phyloP scores from a whole-genome alignment of 1,140 invertebrate genomes.

The Stegodyphus dumicola region DNA sequence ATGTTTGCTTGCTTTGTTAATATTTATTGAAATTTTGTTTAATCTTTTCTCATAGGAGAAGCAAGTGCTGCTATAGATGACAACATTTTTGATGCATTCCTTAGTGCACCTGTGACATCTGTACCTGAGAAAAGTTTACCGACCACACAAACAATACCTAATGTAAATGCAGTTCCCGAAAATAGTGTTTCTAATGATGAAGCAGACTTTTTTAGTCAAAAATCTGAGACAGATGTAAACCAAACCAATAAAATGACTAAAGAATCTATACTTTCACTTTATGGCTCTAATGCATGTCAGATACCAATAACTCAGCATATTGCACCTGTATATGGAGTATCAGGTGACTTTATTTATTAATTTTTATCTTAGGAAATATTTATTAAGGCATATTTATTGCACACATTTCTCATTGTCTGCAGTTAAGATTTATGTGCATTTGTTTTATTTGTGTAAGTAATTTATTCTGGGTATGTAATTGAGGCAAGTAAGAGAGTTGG shows the following conservation, averaged over 20 bases:
- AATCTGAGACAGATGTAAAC: conserved; percentile 77
- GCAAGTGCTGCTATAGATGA: conserved; percentile 16
- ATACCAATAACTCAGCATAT: conserved; percentile 28
- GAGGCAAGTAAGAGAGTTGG: too few species aligned
- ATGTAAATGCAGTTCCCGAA: conserved; percentile 2
- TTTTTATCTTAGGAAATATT: too few species aligned
- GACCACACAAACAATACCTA: not conserved
- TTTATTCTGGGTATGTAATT: too few species aligned
- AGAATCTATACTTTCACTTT: conserved; percentile 92
- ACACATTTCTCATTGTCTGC: too few species aligned
- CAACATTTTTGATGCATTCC: conserved; percentile 62
- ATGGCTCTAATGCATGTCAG: conserved; percentile 70
- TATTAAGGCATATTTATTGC: too few species aligned
- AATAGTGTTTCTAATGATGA: conserved; percentile 74
- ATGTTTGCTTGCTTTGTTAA: too few species aligned
- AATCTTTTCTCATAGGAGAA: not conserved
- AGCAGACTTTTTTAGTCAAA: conserved; percentile 90
- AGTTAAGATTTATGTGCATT: too few species aligned
- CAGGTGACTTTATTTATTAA: not conserved
- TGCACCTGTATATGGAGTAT: conserved; percentile 47
- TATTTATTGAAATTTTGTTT: too few species aligned
- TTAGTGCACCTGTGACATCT: conserved; percentile 57
- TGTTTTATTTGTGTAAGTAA: too few species aligned
- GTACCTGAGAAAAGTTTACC: conserved; percentile 5
- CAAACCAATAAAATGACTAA: conserved; percentile 83